A percentile compares a stretch with the other conserved stretches of the same genome.
phyloP scores from a whole-genome alignment of 2,113 vertebrate genomes.

The Acinonyx jubatus region DNA sequence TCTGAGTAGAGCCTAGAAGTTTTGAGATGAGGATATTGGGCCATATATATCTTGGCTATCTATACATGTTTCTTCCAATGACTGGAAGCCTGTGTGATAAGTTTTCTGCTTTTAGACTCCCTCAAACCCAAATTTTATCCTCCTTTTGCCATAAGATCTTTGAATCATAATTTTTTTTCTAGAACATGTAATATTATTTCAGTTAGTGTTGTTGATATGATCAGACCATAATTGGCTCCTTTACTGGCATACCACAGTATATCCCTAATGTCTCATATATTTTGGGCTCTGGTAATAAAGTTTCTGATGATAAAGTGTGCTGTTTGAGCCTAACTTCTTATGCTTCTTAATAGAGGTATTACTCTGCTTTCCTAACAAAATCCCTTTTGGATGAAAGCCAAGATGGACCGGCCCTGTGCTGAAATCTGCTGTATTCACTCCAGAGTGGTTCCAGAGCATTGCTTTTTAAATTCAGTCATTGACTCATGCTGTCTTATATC shows the following conservation, averaged over 20 bases:
- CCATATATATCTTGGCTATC: neutral
- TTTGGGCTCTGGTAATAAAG: neutral
- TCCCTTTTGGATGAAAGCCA: neutral
- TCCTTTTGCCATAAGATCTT: neutral
- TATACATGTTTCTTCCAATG: neutral
- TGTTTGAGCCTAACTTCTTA: conserved; percentile 12
- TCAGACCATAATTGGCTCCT: neutral
- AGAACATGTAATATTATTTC: conserved; percentile 13
- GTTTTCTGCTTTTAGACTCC: neutral
- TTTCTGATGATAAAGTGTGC: conserved; percentile 35
- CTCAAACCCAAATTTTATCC: neutral
- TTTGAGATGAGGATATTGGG: neutral
- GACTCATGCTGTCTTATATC: neutral
- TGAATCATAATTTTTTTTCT: neutral
- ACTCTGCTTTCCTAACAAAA: conserved; percentile 1
- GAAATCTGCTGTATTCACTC: neutral
- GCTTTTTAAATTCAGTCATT: neutral
- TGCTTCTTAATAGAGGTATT: neutral
- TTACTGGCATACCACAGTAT: neutral
- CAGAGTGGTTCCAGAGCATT: neutral
- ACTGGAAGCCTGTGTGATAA: neutral
- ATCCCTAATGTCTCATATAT: conserved; percentile 18
- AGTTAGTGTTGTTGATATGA: conserved; percentile 4
- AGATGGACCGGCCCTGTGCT: neutral
- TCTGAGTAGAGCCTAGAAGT: neutral